A percentile compares a stretch with the other conserved stretches of the same genome.
These are phyloP conservation scores for Deilephila porcellus DNA, from an alignment of 2,888 invertebrate species.

Conservation along the genomic window DNA sequence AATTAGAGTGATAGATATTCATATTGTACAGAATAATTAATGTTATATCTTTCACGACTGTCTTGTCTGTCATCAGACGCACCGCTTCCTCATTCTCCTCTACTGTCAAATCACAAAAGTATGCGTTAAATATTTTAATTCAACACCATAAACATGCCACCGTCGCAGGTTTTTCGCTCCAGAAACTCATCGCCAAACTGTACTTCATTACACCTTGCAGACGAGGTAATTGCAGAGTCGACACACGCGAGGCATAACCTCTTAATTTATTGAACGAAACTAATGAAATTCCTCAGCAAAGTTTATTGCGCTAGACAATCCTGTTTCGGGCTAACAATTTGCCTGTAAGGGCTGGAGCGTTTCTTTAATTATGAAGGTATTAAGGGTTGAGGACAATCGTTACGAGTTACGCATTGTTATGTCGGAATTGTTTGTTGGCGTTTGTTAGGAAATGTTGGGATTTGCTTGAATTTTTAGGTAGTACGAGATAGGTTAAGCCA, in stretches of 20 bases:
- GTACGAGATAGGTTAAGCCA: too few relatives aligned
- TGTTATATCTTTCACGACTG: too few relatives aligned
- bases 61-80: too few relatives aligned
- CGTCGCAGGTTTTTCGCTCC: constrained; percentile 49
- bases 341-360: constrained; percentile 72
- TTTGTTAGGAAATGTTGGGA: constrained; percentile 2
- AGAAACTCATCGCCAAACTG: constrained; percentile 53
- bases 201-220: constrained; percentile 79
- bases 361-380: constrained; percentile 82
- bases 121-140: constrained; percentile 11
- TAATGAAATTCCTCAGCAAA: constrained; percentile 83
- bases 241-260: constrained; percentile 83
- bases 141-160: constrained; percentile 34
- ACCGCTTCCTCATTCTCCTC: too few relatives aligned
- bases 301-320: constrained; percentile 82
- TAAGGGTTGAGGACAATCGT: constrained; percentile 61
- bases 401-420: constrained; percentile 52
- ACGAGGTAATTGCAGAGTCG: constrained; percentile 83
- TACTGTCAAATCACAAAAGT: neutral
- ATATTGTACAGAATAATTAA: too few relatives aligned
- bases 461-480: neutral
- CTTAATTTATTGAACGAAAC: constrained; percentile 85
- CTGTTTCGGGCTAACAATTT: constrained; percentile 79
- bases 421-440: constrained; percentile 26
- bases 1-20: too few relatives aligned